Base-by-base conservation (phyloP, 2,888 invertebrate genomes). In the Pyralis farinalis region DNA sequence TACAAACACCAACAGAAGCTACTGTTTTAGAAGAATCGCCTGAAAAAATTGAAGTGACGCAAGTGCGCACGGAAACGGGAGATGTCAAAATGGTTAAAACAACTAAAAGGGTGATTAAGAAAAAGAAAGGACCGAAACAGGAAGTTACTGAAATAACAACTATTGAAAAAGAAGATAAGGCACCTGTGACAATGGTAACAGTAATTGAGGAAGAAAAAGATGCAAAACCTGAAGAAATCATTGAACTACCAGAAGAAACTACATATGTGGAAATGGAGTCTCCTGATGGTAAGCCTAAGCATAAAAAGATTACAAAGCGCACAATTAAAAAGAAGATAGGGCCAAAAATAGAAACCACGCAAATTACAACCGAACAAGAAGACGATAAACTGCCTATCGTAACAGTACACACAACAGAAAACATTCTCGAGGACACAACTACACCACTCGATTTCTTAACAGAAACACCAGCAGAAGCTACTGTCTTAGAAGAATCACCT, bases 261-360 rank as follows among this genome's bases (percentile, higher is more conserved):
- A 31, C 28, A 76, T 30, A 49, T 42, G 58, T 61, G 45, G 63
- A 67, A 42, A 50, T 58, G 16, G 29, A 54, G 38, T 61, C 79
- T 21, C 54, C 79, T 9, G 77, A 86, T 10, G 54, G 50, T 35
- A 63, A 77, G 62, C 56, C 30, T 10, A 30, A 30, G 10, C 30
- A 30, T 7, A 30, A 30, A 11, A 30, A 30, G n/a, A 51, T 75
- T 3, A 76, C 68, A 12, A 81, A 73, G 46, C 72, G 72, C 5
- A 53, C 66, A 0, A 75, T 83, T 12, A 85, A 61, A 79, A 89
- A 33, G 54, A 85, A 43, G 76, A 79, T 48, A 80, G 51, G 67
- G 20, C 57, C 72, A 56, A 47, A 59, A 52, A 42, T 71, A 42
- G 47, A 62, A 63, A 62, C 57, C 1, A 68, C 50, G 28, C 36